Evolutionary conservation across 2,113 vertebrate genomes (phyloP).

Genomic region (Oreocharis arfaki): DNA sequence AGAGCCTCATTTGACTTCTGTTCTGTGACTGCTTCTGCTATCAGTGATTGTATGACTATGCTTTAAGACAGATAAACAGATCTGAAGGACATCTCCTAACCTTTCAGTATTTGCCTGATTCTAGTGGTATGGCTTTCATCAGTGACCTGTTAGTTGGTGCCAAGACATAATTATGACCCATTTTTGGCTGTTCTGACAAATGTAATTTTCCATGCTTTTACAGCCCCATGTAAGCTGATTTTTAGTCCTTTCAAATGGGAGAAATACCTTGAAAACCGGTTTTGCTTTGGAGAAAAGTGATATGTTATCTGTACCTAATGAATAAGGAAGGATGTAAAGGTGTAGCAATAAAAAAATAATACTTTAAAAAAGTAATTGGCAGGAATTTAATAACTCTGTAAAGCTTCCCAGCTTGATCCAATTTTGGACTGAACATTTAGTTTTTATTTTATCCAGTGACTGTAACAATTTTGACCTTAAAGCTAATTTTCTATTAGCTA

Average conservation of each 20-base stretch:
- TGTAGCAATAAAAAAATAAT: not conserved
- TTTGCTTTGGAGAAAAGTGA: not conserved
- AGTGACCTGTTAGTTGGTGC: conserved; percentile 1
- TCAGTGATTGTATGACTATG: not conserved
- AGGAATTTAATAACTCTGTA: conserved; percentile 14
- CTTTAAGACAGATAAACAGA: conserved; percentile 5
- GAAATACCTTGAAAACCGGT: not conserved
- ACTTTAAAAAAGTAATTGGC: not conserved
- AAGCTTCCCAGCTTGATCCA: not conserved
- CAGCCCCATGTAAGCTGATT: not conserved
- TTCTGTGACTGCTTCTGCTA: not conserved
- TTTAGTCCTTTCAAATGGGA: not conserved
- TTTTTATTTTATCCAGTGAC: conserved; percentile 22
- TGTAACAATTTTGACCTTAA: conserved; percentile 42
- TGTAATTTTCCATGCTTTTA: conserved; percentile 4
- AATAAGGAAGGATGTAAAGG: not conserved
- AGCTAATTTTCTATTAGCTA: conserved; percentile 2
- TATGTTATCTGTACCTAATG: not conserved
- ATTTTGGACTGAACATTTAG: conserved; percentile 2
- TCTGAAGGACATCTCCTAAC: not conserved
- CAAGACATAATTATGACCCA: not conserved
- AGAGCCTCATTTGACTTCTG: not conserved
- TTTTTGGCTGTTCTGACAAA: not conserved
- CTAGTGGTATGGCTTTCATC: not conserved
- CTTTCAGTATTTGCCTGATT: not conserved